Base-by-base conservation (phyloP, 2,113 vertebrate genomes). In the Menura novaehollandiae region DNA sequence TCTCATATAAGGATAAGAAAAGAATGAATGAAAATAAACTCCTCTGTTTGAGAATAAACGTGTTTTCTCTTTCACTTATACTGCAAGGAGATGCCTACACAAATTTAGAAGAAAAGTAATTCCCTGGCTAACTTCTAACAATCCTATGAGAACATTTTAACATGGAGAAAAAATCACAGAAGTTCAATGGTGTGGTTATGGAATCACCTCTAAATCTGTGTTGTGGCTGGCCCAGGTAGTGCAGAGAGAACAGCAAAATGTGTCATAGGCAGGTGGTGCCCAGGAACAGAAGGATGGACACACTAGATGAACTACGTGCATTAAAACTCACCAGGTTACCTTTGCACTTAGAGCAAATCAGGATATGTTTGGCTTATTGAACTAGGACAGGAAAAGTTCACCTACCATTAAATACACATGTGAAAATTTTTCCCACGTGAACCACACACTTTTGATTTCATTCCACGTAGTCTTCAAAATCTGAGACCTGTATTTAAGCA, bases 1-100 rank as follows among this genome's bases (percentile, higher is more conserved):
- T 94, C 71, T 92, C 30, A 56, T 71, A 32, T 51, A 95, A 35
- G 80, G 51, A 71, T 71, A 86, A 84, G 88, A 88, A 84, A 68
- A 94, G 44, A 66, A 93, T 93, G 60, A 67, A 85, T 92, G 67
- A 84, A 96, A 95, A 96, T 71, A 85, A 93, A 87, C 37, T 82
- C 32, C 33, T 74, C 37, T 62, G 17, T 58, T 60, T 72, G 20
- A 97, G 81, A 90, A 72, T 41, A 89, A 58, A 64, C 0, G 1
- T 44, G 32, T n/a, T 92, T 88, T 93, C 82, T 76, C 4, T 46
- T 91, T 83, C 64, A 47, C 16, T 86, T 92, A 37, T 6, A 24
- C 58, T 64, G 32, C 68, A 72, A 89, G 73, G 30, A 85, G 55
- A 52, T 44, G 20, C 47, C 43, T 47, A 76, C 28, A 66, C 7